Evolutionary conservation across 2,797 vertebrate genomes (phyloP).

Genomic region (Oreochromis mossambicus): DNA sequence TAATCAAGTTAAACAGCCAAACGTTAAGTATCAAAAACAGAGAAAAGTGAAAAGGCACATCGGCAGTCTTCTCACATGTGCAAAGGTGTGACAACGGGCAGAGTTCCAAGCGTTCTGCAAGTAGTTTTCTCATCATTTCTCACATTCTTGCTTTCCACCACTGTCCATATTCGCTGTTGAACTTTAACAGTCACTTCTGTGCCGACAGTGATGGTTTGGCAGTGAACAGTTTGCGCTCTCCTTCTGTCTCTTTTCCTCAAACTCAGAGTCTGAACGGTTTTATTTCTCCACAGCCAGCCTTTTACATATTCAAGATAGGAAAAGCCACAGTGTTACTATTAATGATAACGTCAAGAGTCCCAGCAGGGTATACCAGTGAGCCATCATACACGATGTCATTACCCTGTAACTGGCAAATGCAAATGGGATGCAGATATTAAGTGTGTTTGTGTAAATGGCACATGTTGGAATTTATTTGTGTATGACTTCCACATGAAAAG

Average conservation of each 20-base stretch:
- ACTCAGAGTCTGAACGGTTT: background rate
- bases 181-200: background rate
- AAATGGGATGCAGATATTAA: background rate
- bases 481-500: background rate
- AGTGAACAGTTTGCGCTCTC: background rate
- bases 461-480: background rate
- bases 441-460: background rate
- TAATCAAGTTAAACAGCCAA: background rate
- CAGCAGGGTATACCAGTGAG: background rate
- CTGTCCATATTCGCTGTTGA: background rate
- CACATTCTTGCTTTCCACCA: conserved; percentile 3
- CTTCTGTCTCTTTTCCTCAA: background rate
- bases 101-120: conserved; percentile 6
- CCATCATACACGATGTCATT: background rate
- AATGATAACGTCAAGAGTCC: background rate
- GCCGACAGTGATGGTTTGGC: background rate
- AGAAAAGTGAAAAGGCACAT: background rate
- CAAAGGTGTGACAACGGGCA: conserved; percentile 26
- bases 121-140: conserved; percentile 9
- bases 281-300: background rate
- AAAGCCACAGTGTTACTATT: background rate
- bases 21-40: background rate
- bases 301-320: background rate
- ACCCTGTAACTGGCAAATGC: background rate
- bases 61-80: conserved; percentile 5